These are phyloP conservation scores for Agrypnia vestita DNA, from an alignment of 1,140 invertebrate species.

Conservation along the genomic window DNA sequence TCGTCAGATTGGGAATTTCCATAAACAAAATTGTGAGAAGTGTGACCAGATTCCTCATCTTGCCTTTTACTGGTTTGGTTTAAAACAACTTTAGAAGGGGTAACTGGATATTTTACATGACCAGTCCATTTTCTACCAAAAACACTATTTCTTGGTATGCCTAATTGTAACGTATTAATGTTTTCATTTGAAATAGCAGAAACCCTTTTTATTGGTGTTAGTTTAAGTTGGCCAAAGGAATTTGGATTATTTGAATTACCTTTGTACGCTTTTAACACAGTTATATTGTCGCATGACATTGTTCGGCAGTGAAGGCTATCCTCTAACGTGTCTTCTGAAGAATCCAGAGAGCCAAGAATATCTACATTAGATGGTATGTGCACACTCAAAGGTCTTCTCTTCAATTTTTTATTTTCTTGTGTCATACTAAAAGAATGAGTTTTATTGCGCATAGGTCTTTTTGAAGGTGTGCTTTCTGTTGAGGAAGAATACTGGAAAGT, in stretches of 20 bases:
- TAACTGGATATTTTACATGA: conserved; percentile 76
- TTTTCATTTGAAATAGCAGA: conserved; percentile 35
- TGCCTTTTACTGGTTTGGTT: conserved; percentile 50
- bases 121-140: conserved; percentile 74
- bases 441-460: conserved; percentile 60
- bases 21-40: conserved; percentile 68
- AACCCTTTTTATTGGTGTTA: conserved; percentile 52
- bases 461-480: conserved; percentile 67
- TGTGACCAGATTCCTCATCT: conserved; percentile 63
- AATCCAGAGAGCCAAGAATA: conserved; percentile 67
- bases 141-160: conserved; percentile 72
- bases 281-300: conserved; percentile 61
- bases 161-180: conserved; percentile 20
- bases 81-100: conserved; percentile 71
- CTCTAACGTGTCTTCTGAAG: conserved; percentile 66
- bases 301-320: conserved; percentile 64
- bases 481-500: conserved; percentile 63
- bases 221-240: conserved; percentile 49
- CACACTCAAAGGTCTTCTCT: conserved; percentile 69
- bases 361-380: conserved; percentile 68
- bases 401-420: conserved; percentile 57
- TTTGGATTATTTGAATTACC: conserved; percentile 41
- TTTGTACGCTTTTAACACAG: conserved; percentile 54
- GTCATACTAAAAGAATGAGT: conserved; percentile 52
- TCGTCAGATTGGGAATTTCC: conserved; percentile 71